Conservation (phyloP, 1,140 invertebrate genomes). For the Polypedilum vanderplanki region DNA sequence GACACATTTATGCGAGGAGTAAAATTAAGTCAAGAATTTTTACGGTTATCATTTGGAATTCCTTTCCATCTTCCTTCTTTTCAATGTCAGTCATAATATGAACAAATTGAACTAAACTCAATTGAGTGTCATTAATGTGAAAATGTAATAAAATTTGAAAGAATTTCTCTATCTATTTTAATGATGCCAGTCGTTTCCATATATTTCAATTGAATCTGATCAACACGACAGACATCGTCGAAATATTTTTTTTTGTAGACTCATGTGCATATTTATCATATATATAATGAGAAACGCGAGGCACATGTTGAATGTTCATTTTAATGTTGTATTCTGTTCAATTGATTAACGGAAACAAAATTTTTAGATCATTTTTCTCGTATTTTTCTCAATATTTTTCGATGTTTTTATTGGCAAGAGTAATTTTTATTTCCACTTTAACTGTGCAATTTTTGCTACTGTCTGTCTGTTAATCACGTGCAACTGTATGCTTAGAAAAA, state of each 20-base stretch:
- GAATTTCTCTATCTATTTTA: neutral
- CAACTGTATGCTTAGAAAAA: neutral
- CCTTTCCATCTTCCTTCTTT: no score
- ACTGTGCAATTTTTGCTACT: no score
- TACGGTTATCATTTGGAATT: no score
- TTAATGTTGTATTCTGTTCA: neutral
- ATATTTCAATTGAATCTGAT: conserved; percentile 14
- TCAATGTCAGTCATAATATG: no score
- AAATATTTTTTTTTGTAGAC: neutral
- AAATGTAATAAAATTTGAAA: neutral
- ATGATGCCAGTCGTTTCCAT: neutral
- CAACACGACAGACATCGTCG: neutral
- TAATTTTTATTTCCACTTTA: no score
- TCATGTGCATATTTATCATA: conserved; percentile 9
- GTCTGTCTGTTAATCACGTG: no score
- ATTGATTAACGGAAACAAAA: conserved; percentile 3
- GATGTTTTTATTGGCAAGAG: no score
- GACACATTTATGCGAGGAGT: no score
- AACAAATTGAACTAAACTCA: no score
- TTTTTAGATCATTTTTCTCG: neutral
- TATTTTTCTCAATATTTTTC: no score
- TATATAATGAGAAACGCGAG: neutral
- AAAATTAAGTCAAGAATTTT: no score
- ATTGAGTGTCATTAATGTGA: neutral
- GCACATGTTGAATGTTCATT: conserved; percentile 17